Evolutionary conservation across 2,888 invertebrate genomes (phyloP), one percentile per base, ranked within the genome.

Genomic region (Drymonia ruficornis): DNA sequence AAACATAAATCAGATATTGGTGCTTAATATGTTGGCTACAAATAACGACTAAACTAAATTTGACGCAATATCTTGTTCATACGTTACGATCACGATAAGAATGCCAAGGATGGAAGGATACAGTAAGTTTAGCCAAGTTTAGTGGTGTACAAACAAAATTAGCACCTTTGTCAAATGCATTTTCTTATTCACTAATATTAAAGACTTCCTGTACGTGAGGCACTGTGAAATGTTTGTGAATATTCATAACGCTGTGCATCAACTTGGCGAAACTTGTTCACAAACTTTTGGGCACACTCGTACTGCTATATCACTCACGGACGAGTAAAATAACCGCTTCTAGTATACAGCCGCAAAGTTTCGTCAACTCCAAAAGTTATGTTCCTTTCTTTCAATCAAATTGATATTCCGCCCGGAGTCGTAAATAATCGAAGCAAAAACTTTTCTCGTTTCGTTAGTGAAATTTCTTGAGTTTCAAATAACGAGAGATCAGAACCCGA

Each of bases 281-380:
- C 66, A 70, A 80, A 77, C 76, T 83, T 83, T 77, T 74, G 61
- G 68, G 63, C 69, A 64, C 68, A 69, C 63, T 70, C 62, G 63
- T 72, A 64, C 72, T 67, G 64, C 73, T 76, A 70, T 72, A 75
- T 67, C 68, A 76, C 64, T 73, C 65, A 65, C 66, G 60, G 65
- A 61, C 56, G 58, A 67, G 70, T 68, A 53, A 68, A 74, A 74
- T 67, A 76, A 70, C 66, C 57, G 62, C 62, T 68, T 69, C 64
- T 63, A 66, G 62, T 71, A 67, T 18, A 50, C 36, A 57, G 67
- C 57, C 55, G 18, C 43, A 56, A 63, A 70, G 58, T 69, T 63
- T 56, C 15, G n/a, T 51, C 50, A 61, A 53, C 55, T 61, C 61
- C 49, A 56, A 63, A 69, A 70, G 50, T 65, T 67, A 55, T 51